Conservation (phyloP, 2,113 vertebrate species). For the Donacobius atricapilla region DNA sequence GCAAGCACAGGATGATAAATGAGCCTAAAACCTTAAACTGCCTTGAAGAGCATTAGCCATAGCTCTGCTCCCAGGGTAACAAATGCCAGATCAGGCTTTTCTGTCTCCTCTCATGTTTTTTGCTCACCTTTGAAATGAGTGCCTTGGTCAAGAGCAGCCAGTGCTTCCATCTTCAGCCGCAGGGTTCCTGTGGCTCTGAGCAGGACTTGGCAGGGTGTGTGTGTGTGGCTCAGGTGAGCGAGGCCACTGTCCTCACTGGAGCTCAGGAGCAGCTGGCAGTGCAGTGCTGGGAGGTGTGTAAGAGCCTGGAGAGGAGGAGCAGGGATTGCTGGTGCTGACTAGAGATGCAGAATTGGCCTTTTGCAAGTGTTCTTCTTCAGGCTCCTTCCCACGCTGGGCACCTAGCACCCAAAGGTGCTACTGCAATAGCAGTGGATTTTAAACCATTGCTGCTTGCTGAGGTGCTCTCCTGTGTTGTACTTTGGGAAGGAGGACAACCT, state of each 20-base stretch:
- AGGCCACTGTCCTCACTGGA: background rate
- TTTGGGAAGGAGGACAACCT: background rate
- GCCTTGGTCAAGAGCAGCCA: background rate
- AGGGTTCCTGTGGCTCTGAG: background rate
- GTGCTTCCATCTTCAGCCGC: background rate
- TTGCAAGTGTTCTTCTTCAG: background rate
- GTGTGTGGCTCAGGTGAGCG: background rate
- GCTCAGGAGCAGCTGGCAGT: background rate
- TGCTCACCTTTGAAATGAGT: background rate
- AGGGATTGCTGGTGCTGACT: background rate
- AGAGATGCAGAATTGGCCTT: background rate
- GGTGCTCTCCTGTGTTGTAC: rapidly evolving
- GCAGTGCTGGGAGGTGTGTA: rapidly evolving
- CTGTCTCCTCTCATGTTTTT: background rate
- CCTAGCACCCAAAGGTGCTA: background rate
- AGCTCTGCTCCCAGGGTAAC: background rate
- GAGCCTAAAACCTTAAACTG: background rate
- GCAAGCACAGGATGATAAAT: background rate
- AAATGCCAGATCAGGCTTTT: background rate
- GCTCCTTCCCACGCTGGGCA: background rate
- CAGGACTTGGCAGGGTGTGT: background rate
- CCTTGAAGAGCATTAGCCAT: background rate
- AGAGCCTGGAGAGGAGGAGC: background rate
- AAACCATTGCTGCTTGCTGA: background rate
- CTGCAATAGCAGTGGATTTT: background rate